These are phyloP conservation scores for Dreissena rostriformis DNA, from an alignment of 1,140 invertebrate species.

Conservation along the genomic window DNA sequence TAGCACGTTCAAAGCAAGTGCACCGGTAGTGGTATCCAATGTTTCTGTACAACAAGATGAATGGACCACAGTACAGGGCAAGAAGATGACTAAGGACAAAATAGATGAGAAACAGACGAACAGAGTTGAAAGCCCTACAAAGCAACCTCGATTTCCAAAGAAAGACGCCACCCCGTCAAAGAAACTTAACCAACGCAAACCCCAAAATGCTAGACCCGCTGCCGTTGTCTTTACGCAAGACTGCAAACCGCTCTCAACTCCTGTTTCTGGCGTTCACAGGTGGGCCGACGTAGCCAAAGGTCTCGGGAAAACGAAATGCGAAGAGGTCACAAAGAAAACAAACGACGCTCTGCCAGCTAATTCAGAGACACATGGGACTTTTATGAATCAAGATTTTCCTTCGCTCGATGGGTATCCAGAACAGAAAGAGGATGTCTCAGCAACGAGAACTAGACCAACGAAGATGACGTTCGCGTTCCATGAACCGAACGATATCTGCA, in stretches of 20 bases:
- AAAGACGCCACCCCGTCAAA: background rate
- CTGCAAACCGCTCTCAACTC: background rate
- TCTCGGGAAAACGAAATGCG: no score
- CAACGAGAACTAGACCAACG: constrained; percentile 14
- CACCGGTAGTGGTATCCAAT: background rate
- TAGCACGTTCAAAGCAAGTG: background rate
- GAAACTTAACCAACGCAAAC: constrained; percentile 26
- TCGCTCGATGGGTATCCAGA: background rate
- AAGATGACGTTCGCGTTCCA: constrained; percentile 40
- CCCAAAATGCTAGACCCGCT: background rate
- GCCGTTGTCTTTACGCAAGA: background rate
- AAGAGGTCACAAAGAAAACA: background rate
- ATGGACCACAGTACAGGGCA: constrained; percentile 43
- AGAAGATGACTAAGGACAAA: constrained; percentile 39
- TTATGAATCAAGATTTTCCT: constrained; percentile 28
- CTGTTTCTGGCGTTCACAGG: background rate
- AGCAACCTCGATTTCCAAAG: background rate
- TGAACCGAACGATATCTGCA: background rate
- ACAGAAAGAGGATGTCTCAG: background rate
- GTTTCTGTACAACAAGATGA: constrained; percentile 3
- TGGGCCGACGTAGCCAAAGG: constrained; percentile 59
- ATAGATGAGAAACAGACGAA: background rate
- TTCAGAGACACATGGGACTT: background rate
- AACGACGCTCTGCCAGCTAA: background rate
- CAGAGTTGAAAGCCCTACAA: background rate